These are phyloP conservation scores for Dolichopus griseipennis DNA, from an alignment of 2,888 invertebrate genomes.

Conservation along the genomic window DNA sequence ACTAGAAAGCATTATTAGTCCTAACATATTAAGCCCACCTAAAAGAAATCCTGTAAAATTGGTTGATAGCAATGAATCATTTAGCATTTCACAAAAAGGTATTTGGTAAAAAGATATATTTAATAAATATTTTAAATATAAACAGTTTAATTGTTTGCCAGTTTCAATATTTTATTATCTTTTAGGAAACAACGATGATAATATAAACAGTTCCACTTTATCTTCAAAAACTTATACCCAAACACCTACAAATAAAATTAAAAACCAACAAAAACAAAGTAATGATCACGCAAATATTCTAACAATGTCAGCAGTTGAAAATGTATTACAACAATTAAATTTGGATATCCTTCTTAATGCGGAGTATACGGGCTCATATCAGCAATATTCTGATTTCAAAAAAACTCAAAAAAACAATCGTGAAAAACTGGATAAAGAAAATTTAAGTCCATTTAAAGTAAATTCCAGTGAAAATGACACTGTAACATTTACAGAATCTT, in stretches of 20 bases:
- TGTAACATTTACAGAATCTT: conserved; percentile 36
- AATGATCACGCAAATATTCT: not conserved
- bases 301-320: not conserved
- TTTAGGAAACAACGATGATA: not conserved
- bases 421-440: conserved; percentile 31
- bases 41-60: conserved; percentile 23
- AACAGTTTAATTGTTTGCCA: too few relatives aligned
- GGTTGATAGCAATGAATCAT: not conserved
- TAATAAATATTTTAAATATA: not conserved
- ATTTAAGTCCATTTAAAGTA: conserved; percentile 10
- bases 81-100: not conserved
- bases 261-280: not conserved
- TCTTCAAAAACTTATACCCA: not conserved
- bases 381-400: not conserved
- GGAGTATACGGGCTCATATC: not conserved
- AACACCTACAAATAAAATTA: not conserved
- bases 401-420: conserved; percentile 26
- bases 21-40: conserved; percentile 26
- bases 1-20: conserved; percentile 30
- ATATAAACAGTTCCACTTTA: too few relatives aligned
- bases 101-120: not conserved
- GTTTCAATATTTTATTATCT: not conserved
- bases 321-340: not conserved
- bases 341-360: not conserved
- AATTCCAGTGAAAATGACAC: conserved; percentile 26